Evolutionary conservation across 2,797 vertebrate genomes (phyloP).

Genomic region (Eulemur coronatus): DNA sequence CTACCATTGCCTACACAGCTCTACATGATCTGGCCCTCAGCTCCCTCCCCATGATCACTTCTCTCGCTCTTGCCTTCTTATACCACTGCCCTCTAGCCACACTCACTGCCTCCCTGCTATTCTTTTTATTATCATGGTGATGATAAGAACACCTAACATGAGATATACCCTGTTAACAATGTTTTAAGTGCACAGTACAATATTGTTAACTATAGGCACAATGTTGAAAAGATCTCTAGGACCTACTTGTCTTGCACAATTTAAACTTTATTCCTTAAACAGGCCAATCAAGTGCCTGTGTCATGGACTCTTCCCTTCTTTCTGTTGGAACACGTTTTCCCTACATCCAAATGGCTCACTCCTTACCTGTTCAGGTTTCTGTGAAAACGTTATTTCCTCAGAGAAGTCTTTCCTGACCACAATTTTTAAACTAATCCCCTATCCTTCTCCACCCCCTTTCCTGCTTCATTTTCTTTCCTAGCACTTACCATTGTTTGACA

Average conservation of each 20-base stretch:
- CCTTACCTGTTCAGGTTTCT: neutral
- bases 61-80: neutral
- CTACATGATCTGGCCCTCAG: neutral
- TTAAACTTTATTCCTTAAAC: neutral
- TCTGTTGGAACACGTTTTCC: neutral
- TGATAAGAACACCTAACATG: neutral
- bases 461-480: neutral
- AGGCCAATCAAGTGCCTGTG: neutral
- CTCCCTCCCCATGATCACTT: neutral
- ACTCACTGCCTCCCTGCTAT: neutral
- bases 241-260: neutral
- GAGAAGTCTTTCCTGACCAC: neutral
- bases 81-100: neutral
- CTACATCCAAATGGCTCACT: neutral
- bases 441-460: neutral
- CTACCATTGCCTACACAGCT: neutral
- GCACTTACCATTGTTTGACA: neutral
- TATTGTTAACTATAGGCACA: neutral
- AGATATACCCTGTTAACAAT: neutral
- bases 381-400: neutral
- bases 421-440: neutral
- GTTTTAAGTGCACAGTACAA: neutral
- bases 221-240: neutral
- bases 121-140: neutral
- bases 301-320: neutral